Percentiles rank a stretch among this genome's conserved stretches.
These are phyloP conservation scores for Phainopepla nitens DNA, from an alignment of 2,113 vertebrate species.

Conservation along the genomic window DNA sequence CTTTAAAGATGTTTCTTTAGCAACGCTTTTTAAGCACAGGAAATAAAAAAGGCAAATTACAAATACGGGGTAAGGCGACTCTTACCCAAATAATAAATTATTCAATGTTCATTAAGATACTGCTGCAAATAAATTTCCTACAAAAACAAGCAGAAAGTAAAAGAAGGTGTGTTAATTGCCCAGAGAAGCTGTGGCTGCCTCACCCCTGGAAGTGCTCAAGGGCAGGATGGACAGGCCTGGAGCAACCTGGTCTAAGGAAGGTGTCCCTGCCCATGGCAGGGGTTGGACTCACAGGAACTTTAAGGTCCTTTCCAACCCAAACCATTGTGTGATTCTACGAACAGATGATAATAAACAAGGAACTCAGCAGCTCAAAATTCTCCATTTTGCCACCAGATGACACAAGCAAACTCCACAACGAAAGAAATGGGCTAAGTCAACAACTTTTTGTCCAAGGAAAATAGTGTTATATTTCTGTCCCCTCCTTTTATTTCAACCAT, in stretches of 20 bases:
- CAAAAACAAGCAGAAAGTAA: neutral
- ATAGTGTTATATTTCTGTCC: neutral
- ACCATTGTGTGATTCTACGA: neutral
- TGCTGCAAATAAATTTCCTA: neutral
- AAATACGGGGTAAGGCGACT: neutral
- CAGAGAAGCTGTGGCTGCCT: neutral
- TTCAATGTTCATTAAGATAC: neutral
- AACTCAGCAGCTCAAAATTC: neutral
- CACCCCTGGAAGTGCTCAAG: neutral
- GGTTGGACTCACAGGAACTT: neutral
- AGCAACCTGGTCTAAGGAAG: fast-evolving
- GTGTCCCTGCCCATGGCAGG: neutral
- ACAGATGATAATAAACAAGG: neutral
- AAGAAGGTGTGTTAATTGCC: neutral
- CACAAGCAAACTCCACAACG: neutral
- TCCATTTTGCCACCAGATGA: neutral
- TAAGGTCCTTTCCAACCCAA: neutral
- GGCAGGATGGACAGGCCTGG: neutral
- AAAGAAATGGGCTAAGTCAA: neutral
- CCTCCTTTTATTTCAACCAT: neutral
- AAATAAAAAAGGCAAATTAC: neutral
- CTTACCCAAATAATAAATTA: neutral
- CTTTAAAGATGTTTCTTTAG: neutral
- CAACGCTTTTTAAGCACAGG: neutral
- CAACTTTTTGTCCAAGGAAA: neutral